phyloP scores from a whole-genome alignment of 2,888 invertebrate species.

The Rhagonycha fulva region DNA sequence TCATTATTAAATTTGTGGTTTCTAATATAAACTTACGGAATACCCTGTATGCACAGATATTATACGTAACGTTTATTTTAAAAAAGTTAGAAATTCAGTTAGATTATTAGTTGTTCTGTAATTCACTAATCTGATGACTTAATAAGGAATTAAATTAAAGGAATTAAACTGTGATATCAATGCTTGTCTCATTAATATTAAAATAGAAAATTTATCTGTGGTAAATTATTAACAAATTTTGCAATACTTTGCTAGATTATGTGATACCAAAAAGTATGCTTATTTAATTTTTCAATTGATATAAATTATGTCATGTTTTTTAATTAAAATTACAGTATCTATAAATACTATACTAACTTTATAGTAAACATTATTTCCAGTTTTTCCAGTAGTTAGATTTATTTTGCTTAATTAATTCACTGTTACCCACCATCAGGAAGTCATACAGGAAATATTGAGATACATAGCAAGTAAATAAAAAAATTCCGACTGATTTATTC shows the following conservation, averaged over 20 bases:
- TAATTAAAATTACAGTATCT: background rate
- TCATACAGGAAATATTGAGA: background rate
- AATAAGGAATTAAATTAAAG: background rate
- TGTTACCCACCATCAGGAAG: background rate
- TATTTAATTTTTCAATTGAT: background rate
- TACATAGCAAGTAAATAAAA: background rate
- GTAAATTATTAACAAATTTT: background rate
- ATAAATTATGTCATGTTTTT: background rate
- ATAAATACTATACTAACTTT: background rate
- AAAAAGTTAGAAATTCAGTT: background rate
- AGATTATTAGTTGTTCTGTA: background rate
- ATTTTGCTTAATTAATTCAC: background rate
- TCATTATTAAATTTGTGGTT: too few species aligned
- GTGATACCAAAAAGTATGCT: background rate
- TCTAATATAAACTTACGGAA: background rate
- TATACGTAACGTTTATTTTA: background rate
- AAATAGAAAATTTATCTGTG: background rate
- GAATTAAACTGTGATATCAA: background rate
- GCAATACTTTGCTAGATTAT: background rate
- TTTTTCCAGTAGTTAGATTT: background rate
- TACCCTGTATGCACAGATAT: background rate
- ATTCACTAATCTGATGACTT: background rate
- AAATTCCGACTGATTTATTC: background rate
- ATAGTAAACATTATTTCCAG: background rate
- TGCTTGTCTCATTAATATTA: background rate